Evolutionary conservation across 2,888 invertebrate genomes (phyloP).

Genomic region (Pycnomerus fuliginosus): DNA sequence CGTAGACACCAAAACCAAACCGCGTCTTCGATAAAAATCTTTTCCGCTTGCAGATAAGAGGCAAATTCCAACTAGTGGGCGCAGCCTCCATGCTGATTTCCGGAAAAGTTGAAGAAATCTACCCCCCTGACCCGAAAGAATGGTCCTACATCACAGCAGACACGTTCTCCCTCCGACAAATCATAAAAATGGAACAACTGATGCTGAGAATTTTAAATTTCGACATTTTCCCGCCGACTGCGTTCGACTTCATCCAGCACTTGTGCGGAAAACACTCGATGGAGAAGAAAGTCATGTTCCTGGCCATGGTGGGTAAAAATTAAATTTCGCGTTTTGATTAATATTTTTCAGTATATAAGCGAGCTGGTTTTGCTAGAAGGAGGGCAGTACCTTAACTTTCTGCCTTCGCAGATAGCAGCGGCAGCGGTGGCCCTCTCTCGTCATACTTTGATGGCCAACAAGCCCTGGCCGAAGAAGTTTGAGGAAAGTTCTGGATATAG

Average conservation of each 20-base stretch:
- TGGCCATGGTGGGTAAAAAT: slow-evolving; percentile 47
- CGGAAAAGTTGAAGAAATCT: slow-evolving; percentile 49
- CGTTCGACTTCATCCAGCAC: slow-evolving; percentile 41
- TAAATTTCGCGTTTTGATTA: not conserved
- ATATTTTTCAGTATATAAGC: slow-evolving; percentile 40
- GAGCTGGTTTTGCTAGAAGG: slow-evolving; percentile 48
- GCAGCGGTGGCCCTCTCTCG: slow-evolving; percentile 45
- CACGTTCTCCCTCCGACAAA: slow-evolving; percentile 42
- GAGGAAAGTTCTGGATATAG: too few relatives aligned
- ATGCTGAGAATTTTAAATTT: slow-evolving; percentile 45
- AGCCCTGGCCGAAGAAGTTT: slow-evolving; percentile 51
- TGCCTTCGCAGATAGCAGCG: slow-evolving; percentile 49
- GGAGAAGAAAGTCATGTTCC: slow-evolving; percentile 37
- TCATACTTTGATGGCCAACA: slow-evolving; percentile 36
- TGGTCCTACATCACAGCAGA: slow-evolving; percentile 46
- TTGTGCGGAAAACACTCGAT: slow-evolving; percentile 39
- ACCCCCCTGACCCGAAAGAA: slow-evolving; percentile 44
- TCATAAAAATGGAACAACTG: slow-evolving; percentile 48
- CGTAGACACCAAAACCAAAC: too few relatives aligned
- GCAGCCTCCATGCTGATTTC: too few relatives aligned
- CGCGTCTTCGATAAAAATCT: too few relatives aligned
- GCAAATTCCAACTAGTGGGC: too few relatives aligned
- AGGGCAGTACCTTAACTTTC: slow-evolving; percentile 39
- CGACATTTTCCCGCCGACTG: slow-evolving; percentile 46
- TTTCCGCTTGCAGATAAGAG: too few relatives aligned